These are phyloP conservation scores for Apistogramma diplotaenia DNA, from an alignment of 2,113 vertebrate species.

Conservation along the genomic window DNA sequence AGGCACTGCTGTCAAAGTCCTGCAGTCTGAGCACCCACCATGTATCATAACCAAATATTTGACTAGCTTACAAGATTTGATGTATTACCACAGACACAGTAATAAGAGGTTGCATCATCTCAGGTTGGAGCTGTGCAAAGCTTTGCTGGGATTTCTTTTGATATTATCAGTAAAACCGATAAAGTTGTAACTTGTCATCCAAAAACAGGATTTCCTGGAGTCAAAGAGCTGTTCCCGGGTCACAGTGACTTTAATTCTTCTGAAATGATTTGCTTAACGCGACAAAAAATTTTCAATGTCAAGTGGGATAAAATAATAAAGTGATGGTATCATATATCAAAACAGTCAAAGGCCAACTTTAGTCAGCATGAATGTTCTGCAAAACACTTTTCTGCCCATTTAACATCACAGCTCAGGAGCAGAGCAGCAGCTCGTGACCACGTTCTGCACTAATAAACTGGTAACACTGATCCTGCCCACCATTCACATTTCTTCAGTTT, in stretches of 20 bases:
- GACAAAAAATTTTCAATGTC: not conserved
- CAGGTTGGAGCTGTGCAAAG: not conserved
- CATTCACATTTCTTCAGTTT: not conserved
- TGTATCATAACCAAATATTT: not conserved
- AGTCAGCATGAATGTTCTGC: too few species aligned
- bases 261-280: not conserved
- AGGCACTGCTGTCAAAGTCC: not conserved
- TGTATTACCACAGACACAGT: not conserved
- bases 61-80: not conserved
- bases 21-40: not conserved
- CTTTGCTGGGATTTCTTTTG: not conserved
- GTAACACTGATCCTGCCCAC: too few species aligned
- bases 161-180: not conserved
- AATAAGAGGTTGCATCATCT: not conserved
- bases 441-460: too few species aligned
- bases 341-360: not conserved
- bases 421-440: too few species aligned
- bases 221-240: not conserved
- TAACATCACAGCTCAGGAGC: too few species aligned
- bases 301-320: not conserved
- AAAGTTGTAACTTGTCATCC: not conserved
- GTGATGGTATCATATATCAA: not conserved
- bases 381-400: too few species aligned
- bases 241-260: rapidly evolving
- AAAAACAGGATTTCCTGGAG: not conserved